Conservation (phyloP, 2,888 invertebrate genomes). For the Agrypnus murinus region DNA sequence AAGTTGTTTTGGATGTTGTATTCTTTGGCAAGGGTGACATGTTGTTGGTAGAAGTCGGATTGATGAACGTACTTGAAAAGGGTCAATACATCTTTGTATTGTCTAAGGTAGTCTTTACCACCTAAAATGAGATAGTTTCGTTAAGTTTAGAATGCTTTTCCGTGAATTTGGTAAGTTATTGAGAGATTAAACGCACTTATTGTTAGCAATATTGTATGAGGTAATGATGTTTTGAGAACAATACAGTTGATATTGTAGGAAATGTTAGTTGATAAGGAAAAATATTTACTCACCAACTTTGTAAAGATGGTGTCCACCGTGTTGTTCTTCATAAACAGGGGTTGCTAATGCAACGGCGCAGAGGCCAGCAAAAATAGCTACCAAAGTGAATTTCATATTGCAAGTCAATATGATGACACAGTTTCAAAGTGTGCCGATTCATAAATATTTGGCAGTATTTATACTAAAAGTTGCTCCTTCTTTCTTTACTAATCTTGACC, state of each 20-base stretch:
- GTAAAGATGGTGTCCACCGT: slow-evolving; percentile 51
- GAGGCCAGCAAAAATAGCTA: slow-evolving; percentile 42
- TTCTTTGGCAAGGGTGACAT: slow-evolving; percentile 74
- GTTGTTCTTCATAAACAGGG: slow-evolving; percentile 55
- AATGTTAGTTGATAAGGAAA: no score
- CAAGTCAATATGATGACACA: slow-evolving; percentile 49
- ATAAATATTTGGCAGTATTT: neutral
- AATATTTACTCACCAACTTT: slow-evolving; percentile 66
- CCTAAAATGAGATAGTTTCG: no score
- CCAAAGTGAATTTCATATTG: slow-evolving; percentile 50
- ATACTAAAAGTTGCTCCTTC: slow-evolving; percentile 1
- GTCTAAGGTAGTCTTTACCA: slow-evolving; percentile 24
- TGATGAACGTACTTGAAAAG: slow-evolving; percentile 79
- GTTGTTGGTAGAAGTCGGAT: slow-evolving; percentile 73
- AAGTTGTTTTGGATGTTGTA: slow-evolving; percentile 70
- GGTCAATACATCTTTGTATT: slow-evolving; percentile 72
- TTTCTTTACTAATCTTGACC: no score
- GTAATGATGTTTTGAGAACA: no score
- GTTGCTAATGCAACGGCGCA: slow-evolving; percentile 65
- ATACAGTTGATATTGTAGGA: no score
- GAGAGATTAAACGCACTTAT: no score
- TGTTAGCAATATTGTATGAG: no score
- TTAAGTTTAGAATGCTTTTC: no score
- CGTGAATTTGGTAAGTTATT: no score
- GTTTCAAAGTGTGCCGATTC: slow-evolving; percentile 13